Base-by-base conservation (phyloP, 2,113 vertebrate genomes). In the Rhizomys pruinosus region DNA sequence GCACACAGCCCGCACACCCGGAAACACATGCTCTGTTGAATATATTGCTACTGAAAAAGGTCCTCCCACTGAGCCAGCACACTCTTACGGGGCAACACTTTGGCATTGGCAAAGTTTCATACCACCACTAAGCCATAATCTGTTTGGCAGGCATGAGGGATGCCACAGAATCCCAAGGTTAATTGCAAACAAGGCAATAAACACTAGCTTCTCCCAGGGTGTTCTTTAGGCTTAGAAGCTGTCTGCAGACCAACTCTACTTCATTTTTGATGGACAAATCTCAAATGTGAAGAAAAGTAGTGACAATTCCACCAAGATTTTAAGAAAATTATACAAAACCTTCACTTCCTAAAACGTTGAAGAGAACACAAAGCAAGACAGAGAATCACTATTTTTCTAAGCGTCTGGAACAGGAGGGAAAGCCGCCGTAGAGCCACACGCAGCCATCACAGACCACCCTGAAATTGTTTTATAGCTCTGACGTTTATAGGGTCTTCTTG, bases 131-230 rank as follows among this genome's bases (percentile, higher is more conserved):
- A 88, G 84, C 86, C 61, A 17, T 81, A 39, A 81, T 90, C 87
- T 94, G 76, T 29, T 74, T 80, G 87, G 95, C 93, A 95, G 90
- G 71, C 81, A 37, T 44, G 77, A 95, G 87, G 16, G 69, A 39
- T 61, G 42, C 66, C 73, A 23, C 84, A 79, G 74, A 92, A 47
- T 39, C 84, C 77, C 57, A 61, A 89, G 92, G 91, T 95, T 94
- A 95, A 93, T 71, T 89, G 92, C 73, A 47, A 95, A 84, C 73
- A 82, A 90, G 84, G 47, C 91, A 68, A 34, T 61, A 93, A 93
- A 93, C 84, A 42, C 42, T 0, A 34, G 39, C 82, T 59, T 84
- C 85, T 92, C 87, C 90, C n/a, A 59, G 85, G 73, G 76, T 12
- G 0, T 34, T 34, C 23, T 32, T 80, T 27, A 1, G 11, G 44